phyloP scores from a whole-genome alignment of 2,797 vertebrate species.

The Sebastes oblongus region DNA sequence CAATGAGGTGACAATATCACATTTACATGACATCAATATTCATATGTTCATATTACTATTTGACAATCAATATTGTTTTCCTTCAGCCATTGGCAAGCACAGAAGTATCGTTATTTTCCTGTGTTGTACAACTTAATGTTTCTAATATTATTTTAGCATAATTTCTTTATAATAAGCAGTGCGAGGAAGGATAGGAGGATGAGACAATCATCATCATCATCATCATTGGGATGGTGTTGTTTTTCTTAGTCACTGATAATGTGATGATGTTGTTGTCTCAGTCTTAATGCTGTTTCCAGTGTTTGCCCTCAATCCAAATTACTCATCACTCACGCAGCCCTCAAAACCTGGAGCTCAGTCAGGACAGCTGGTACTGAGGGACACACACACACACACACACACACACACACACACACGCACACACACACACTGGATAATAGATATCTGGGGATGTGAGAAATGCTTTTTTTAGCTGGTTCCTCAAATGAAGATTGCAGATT shows the following conservation, averaged over 20 bases:
- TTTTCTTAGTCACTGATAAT: constrained; percentile 6
- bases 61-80: neutral
- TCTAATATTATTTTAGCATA: neutral
- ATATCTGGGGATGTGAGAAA: constrained; percentile 11
- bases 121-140: neutral
- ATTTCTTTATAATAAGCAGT: neutral
- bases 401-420: neutral
- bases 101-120: neutral
- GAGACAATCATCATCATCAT: neutral
- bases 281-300: constrained; percentile 7
- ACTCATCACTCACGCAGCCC: constrained; percentile 29
- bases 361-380: constrained; percentile 39
- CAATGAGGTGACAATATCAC: neutral
- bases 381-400: neutral
- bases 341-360: constrained; percentile 29
- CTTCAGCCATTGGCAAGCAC: neutral
- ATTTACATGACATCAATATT: neutral
- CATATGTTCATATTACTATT: neutral
- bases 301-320: constrained; percentile 13
- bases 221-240: neutral
- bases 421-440: constrained; percentile 1
- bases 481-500: constrained; percentile 20
- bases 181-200: neutral
- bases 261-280: neutral
- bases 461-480: neutral